A percentile compares a stretch with the other conserved stretches of the same genome.
phyloP scores from a whole-genome alignment of 2,888 invertebrate genomes.

The Salpingus planirostris region DNA sequence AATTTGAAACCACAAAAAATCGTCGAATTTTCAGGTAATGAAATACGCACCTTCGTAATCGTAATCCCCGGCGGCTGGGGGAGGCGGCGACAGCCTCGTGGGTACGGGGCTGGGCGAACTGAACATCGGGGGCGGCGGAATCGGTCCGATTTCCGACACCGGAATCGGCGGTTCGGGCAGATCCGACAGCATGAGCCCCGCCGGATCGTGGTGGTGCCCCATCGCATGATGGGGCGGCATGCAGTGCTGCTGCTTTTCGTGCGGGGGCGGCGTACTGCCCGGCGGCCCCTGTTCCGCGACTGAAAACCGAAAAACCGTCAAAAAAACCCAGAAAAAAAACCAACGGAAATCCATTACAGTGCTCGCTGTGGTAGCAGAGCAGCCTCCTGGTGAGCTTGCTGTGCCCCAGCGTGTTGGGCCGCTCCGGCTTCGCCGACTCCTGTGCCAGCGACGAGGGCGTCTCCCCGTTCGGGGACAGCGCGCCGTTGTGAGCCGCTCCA shows the following conservation, averaged over 20 bases:
- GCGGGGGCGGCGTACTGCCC: constrained; percentile 40
- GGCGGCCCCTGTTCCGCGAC: constrained; percentile 46
- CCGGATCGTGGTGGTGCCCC: constrained; percentile 23
- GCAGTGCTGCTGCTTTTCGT: constrained; percentile 34
- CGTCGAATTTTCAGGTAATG: no score
- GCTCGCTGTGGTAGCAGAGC: constrained; percentile 73
- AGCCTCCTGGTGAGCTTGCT: constrained; percentile 67
- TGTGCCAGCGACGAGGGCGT: constrained; percentile 32
- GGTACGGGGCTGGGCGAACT: constrained; percentile 75
- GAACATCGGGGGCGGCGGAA: constrained; percentile 85
- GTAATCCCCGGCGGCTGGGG: constrained; percentile 42
- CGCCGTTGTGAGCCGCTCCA: constrained; percentile 49
- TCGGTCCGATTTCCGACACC: constrained; percentile 83
- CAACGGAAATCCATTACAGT: no score
- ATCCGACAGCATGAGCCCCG: constrained; percentile 70
- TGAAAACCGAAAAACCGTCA: constrained; percentile 30
- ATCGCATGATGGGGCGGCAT: constrained; percentile 17
- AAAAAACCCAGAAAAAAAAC: no score
- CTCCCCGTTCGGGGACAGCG: constrained; percentile 52
- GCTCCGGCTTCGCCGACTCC: constrained; percentile 51
- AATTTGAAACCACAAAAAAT: no score
- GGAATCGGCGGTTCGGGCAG: constrained; percentile 89
- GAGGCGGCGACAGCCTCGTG: constrained; percentile 42
- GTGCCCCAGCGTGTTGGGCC: constrained; percentile 71
- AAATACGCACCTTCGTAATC: constrained; percentile 65